Evolutionary conservation across 1,140 invertebrate species (phyloP), one percentile per base, ranked within the genome.

Genomic region (Brachionus rubens): DNA sequence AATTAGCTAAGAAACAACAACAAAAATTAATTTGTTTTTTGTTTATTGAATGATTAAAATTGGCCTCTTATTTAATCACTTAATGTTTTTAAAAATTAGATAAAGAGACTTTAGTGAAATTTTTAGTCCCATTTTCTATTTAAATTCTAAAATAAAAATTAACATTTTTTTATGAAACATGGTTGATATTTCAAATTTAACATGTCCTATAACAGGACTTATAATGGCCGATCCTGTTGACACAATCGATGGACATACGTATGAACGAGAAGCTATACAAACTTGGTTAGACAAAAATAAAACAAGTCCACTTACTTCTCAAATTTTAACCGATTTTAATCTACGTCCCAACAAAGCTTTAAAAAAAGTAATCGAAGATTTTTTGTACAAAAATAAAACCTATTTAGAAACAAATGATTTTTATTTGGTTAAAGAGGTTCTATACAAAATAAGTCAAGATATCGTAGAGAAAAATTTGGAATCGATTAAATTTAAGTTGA

Each of bases 151-250:
- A n/a, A n/a, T n/a, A n/a, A n/a, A n/a, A n/a, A n/a, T n/a, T n/a
- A n/a, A n/a, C n/a, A n/a, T n/a, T n/a, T n/a, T n/a, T n/a, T n/a
- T n/a, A n/a, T n/a, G n/a, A n/a, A n/a, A n/a, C n/a, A n/a, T n/a
- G n/a, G n/a, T n/a, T 12, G 5, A 67, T 14, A 26, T 12, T 12
- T 2, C 10, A 21, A 46, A 67, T 67, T n/a, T 67, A 12, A 67
- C 9, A 46, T 67, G 59, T 14, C 59, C 59, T 10, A 67, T 67
- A 12, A 67, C 59, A 21, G 7, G 16, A 2, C 21, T n/a, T 7
- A 67, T 67, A 19, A 67, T 67, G 59, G 59, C 59, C 10, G 0
- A 36, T 19, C 59, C 59, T 1, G 59, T 67, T 40, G 24, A 41
- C 7, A 40, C 9, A 24, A 46, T 10, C 21, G 26, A 10, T 26